Evolutionary conservation across 2,113 vertebrate genomes (phyloP).

Genomic region (Coturnix japonica): DNA sequence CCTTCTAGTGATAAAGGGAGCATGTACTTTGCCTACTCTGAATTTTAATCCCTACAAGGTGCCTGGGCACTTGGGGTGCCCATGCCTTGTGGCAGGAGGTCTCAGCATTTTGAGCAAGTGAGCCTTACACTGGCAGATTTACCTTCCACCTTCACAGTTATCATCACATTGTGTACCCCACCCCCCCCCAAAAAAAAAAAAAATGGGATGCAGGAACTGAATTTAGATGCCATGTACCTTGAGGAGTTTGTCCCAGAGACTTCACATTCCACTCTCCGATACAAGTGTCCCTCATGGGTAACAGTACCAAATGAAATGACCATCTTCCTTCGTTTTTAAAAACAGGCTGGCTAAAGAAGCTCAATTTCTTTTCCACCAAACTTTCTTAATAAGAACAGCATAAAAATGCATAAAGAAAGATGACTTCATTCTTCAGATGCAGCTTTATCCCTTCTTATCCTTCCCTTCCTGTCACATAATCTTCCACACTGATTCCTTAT

Average conservation of each 20-base stretch:
- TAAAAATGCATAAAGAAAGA: constrained; percentile 32
- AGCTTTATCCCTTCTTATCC: constrained; percentile 61
- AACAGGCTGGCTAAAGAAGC: neutral
- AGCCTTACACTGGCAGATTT: neutral
- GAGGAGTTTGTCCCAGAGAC: neutral
- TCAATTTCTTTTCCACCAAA: neutral
- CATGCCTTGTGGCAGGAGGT: accelerated
- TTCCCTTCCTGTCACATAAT: constrained; percentile 51
- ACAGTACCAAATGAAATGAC: neutral
- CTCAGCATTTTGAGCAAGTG: accelerated
- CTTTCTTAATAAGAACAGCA: constrained; percentile 21
- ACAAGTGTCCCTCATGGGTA: neutral
- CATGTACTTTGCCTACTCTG: accelerated
- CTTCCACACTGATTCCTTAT: constrained; percentile 35
- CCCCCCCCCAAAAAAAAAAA: no score
- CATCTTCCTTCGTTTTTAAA: neutral
- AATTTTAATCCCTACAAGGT: neutral
- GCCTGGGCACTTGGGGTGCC: neutral
- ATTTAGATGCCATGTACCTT: neutral
- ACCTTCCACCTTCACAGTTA: accelerated
- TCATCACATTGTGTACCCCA: neutral
- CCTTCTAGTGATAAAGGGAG: neutral
- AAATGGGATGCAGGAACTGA: neutral
- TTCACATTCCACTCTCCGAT: neutral
- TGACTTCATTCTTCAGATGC: constrained; percentile 44